phyloP scores from a whole-genome alignment of 2,797 vertebrate species.

The Aphelocoma californica region DNA sequence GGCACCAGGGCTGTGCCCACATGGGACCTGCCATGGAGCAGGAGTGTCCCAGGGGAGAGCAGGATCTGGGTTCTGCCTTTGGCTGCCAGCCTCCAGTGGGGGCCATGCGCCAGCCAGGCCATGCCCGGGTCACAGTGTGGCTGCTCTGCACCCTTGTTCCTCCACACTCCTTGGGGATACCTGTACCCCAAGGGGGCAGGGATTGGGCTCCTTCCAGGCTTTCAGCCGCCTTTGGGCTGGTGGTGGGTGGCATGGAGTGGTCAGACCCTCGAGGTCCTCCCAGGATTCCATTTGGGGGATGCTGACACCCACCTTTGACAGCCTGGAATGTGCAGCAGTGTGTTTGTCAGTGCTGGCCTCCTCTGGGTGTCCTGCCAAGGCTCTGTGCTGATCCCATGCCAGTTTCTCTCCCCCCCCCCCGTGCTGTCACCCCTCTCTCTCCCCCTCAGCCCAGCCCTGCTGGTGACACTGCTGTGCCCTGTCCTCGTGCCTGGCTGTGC shows the following conservation, averaged over 20 bases:
- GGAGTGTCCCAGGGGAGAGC: neutral
- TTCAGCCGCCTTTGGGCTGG: neutral
- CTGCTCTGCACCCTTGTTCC: neutral
- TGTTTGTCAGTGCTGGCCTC: neutral
- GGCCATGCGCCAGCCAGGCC: fast-evolving
- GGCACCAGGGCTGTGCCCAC: fast-evolving
- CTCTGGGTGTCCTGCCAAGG: neutral
- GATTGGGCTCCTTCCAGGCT: neutral
- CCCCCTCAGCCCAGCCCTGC: no score
- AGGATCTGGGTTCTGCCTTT: neutral
- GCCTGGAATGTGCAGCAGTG: neutral
- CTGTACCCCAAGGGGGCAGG: no score
- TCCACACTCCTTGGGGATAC: fast-evolving
- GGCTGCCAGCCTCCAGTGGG: fast-evolving
- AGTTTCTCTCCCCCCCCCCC: neutral
- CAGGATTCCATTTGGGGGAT: fast-evolving
- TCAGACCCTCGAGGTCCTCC: neutral
- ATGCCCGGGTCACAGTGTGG: fast-evolving
- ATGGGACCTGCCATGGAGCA: neutral
- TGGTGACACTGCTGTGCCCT: neutral
- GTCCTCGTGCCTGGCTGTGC: neutral
- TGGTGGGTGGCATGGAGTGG: neutral
- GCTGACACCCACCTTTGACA: neutral
- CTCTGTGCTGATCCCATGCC: fast-evolving
- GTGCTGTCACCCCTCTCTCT: neutral